Base-by-base conservation (phyloP, 1,140 invertebrate species). In the Macrocentrus cingulum region DNA sequence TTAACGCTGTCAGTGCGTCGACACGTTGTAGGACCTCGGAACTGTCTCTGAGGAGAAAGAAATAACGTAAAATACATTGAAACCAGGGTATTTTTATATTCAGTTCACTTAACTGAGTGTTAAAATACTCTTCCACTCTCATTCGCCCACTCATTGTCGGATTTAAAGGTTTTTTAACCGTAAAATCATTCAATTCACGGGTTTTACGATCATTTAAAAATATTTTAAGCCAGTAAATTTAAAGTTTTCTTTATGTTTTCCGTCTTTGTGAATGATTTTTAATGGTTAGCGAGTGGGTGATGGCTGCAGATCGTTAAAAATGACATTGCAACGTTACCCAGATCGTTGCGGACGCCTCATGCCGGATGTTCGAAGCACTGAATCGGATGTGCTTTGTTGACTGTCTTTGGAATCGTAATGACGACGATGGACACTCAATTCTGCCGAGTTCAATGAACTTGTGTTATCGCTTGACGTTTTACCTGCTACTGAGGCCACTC, bases 1-100 rank as follows among this genome's bases (percentile, higher is more conserved):
- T 87, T 55, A 85, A 76, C 7, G 84, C 84, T 53, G 84, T 83
- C 68, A 88, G 74, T 60, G 81, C 85, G 56, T 87, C 84, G 75
- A 88, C 82, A 66, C 83, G 79, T 58, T 82, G 81, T 7, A 83
- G 83, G 59, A 86, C 81, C 69, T 82, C 82, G 11, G 66, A 67
- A 55, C 65, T 62, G 16, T 65, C 61, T n/a, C n/a, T n/a, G n/a
- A n/a, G n/a, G n/a, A n/a, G n/a, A n/a, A n/a, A n/a, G n/a, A n/a
- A n/a, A n/a, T n/a, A n/a, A n/a, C n/a, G n/a, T n/a, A n/a, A n/a
- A n/a, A n/a, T n/a, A n/a, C n/a, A n/a, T n/a, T n/a, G n/a, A n/a
- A n/a, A n/a, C n/a, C n/a, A n/a, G n/a, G n/a, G 6, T 44, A 44
- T 44, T 44, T 44, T 44, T 44, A 19, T 19, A 15, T 19, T 11